Conservation (phyloP, 2,113 vertebrate species). For the Oxyruncus cristatus region DNA sequence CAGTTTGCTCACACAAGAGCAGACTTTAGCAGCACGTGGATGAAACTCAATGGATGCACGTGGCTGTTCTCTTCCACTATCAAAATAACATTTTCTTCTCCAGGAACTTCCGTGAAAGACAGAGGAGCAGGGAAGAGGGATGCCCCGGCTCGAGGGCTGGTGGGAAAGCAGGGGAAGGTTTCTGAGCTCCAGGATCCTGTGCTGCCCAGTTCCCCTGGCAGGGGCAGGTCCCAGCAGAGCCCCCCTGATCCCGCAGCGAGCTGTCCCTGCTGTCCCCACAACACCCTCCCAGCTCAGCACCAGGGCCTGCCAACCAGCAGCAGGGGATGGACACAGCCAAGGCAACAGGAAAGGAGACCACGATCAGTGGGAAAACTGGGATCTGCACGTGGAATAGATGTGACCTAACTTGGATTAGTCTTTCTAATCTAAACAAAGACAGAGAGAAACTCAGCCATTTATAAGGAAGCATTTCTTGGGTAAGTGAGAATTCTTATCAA, state of each 20-base stretch:
- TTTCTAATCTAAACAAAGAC: not conserved
- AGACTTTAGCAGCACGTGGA: not conserved
- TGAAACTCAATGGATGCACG: not conserved
- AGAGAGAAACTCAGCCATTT: not conserved
- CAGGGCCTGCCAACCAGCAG: not conserved
- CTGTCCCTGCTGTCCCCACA: not conserved
- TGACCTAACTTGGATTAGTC: not conserved
- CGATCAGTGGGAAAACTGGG: not conserved
- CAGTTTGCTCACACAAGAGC: not conserved
- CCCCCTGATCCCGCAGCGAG: not conserved
- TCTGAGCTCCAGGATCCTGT: not conserved
- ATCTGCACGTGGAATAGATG: not conserved
- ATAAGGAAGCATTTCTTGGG: not conserved
- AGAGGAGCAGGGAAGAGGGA: not conserved
- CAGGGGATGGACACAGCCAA: not conserved
- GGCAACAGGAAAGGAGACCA: not conserved
- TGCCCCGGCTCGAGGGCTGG: not conserved
- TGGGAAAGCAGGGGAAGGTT: accelerated
- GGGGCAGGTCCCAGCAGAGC: too few relatives aligned
- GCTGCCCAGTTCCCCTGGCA: accelerated
- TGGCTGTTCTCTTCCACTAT: not conserved
- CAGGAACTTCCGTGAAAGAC: not conserved
- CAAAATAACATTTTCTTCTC: not conserved
- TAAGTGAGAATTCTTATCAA: not conserved
- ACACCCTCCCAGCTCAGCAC: not conserved